Percentiles rank a stretch among this genome's conserved stretches.
phyloP scores from a whole-genome alignment of 2,888 invertebrate genomes.

The Dione juno region DNA sequence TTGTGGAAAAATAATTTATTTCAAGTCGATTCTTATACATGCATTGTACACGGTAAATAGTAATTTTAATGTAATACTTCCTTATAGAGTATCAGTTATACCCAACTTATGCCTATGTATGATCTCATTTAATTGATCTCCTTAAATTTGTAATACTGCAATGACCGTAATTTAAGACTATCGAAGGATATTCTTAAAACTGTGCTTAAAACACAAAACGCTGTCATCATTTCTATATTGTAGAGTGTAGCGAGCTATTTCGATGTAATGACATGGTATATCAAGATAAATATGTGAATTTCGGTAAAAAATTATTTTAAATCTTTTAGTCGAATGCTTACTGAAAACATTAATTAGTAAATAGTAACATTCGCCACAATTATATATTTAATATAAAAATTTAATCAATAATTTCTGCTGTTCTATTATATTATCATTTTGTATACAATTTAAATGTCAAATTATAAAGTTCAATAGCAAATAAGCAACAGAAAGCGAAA shows the following conservation, averaged over 20 bases:
- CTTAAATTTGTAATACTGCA: neutral
- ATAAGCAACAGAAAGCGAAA: slow-evolving; percentile 49
- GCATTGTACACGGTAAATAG: slow-evolving; percentile 30
- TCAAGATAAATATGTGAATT: neutral
- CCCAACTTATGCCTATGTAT: neutral
- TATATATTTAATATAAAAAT: neutral
- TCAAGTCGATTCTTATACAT: slow-evolving; percentile 23
- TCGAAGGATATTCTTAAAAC: neutral
- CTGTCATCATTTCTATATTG: too few relatives aligned
- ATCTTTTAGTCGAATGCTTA: too few relatives aligned
- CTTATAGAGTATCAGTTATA: slow-evolving; percentile 5
- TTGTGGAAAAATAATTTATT: slow-evolving; percentile 33
- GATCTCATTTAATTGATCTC: neutral
- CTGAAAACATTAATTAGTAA: too few relatives aligned
- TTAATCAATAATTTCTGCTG: neutral
- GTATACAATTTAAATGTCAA: slow-evolving; percentile 39
- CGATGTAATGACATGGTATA: neutral
- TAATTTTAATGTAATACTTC: slow-evolving; percentile 31
- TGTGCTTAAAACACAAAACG: neutral
- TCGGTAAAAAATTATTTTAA: too few relatives aligned
- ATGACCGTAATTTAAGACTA: too few relatives aligned
- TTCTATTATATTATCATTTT: neutral
- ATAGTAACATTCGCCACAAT: neutral
- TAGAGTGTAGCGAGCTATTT: too few relatives aligned
- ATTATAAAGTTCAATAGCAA: slow-evolving; percentile 49